Conservation (phyloP, 2,888 invertebrate species). For the Dryomyza anilis region DNA sequence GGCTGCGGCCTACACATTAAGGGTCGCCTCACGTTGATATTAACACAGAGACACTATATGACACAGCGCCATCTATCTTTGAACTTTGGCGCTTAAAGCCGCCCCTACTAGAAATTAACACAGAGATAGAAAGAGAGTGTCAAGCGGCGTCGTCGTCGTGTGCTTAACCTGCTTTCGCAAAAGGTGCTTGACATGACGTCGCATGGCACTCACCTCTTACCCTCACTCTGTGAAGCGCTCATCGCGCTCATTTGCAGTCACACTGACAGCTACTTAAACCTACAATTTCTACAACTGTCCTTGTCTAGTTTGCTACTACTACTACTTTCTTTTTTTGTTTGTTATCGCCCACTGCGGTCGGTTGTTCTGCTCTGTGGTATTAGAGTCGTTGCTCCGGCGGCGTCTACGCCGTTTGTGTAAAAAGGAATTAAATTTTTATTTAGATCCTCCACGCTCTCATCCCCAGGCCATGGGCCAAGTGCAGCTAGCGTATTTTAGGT, state of each 20-base stretch:
- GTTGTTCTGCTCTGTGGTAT: neutral
- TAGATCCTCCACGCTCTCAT: too few relatives aligned
- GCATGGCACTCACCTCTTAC: constrained; percentile 16
- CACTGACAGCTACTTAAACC: neutral
- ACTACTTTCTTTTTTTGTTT: neutral
- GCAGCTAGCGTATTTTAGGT: constrained; percentile 5
- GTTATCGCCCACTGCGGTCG: neutral
- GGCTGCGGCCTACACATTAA: too few relatives aligned
- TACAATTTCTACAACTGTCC: too few relatives aligned
- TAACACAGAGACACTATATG: neutral
- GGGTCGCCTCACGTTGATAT: neutral
- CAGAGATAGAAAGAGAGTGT: too few relatives aligned
- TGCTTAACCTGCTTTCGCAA: constrained; percentile 39
- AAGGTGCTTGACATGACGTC: constrained; percentile 36
- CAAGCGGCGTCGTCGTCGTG: too few relatives aligned
- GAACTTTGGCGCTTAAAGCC: too few relatives aligned
- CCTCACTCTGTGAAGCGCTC: constrained; percentile 17
- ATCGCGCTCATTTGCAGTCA: neutral
- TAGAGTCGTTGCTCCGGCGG: constrained; percentile 23
- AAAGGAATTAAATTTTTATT: constrained; percentile 12
- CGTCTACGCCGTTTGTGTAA: neutral
- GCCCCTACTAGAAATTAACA: too few relatives aligned
- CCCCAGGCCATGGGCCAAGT: neutral
- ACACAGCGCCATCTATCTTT: too few relatives aligned
- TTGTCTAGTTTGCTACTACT: too few relatives aligned